Evolutionary conservation across 2,113 vertebrate genomes (phyloP).

Genomic region (Entomyzon cyanotis): DNA sequence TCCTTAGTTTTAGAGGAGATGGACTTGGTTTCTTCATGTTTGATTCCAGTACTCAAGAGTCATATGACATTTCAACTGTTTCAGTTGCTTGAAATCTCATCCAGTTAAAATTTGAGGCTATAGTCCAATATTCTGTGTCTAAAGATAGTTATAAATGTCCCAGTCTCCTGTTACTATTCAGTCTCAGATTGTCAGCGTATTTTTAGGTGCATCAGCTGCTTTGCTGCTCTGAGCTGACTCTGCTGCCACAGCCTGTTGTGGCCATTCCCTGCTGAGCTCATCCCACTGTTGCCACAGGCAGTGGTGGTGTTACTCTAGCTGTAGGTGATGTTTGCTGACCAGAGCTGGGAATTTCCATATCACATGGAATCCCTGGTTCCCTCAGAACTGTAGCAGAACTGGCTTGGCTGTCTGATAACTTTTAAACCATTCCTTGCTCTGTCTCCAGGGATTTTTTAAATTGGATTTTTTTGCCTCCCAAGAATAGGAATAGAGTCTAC

Average conservation of each 20-base stretch:
- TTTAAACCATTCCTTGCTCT: not conserved
- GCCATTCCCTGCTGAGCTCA: not conserved
- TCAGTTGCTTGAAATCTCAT: constrained; percentile 39
- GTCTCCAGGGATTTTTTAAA: not conserved
- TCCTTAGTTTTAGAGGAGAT: not conserved
- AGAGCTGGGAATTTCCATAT: not conserved
- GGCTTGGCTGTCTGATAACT: not conserved
- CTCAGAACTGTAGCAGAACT: not conserved
- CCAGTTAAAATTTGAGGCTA: constrained; percentile 6
- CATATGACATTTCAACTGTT: not conserved
- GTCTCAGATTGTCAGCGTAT: not conserved
- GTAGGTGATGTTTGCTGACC: not conserved
- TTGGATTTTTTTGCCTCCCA: no score
- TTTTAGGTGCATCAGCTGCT: constrained; percentile 57
- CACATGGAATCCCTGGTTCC: not conserved
- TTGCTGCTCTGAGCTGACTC: not conserved
- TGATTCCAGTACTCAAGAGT: not conserved
- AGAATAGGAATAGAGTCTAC: not conserved
- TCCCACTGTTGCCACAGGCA: not conserved
- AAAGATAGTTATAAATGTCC: constrained; percentile 22
- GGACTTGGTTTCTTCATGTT: not conserved
- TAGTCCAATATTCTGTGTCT: constrained; percentile 2
- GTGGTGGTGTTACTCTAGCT: not conserved
- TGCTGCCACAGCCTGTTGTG: not conserved
- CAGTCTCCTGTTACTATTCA: constrained; percentile 7